These are phyloP conservation scores for Orycteropus afer DNA, from an alignment of 2,113 vertebrate species.

Conservation along the genomic window DNA sequence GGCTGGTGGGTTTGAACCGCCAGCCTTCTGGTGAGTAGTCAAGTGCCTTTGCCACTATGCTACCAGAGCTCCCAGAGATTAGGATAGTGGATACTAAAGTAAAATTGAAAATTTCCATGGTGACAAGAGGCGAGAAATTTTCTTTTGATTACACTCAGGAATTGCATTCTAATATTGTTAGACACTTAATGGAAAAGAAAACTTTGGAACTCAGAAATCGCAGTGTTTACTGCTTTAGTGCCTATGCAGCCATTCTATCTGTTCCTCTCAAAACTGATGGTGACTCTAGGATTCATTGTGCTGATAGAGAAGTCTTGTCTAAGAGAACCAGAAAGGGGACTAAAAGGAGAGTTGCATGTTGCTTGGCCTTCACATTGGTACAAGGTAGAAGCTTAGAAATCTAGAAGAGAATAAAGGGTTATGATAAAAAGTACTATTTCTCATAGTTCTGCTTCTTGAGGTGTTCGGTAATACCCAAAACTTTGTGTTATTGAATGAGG, in stretches of 20 bases:
- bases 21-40: too few species aligned
- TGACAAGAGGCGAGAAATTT: not conserved
- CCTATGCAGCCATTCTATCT: not conserved
- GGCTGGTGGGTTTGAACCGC: too few species aligned
- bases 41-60: too few species aligned
- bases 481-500: not conserved
- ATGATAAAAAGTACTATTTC: not conserved
- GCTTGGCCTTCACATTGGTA: not conserved
- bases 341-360: accelerated
- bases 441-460: not conserved
- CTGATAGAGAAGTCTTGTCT: not conserved
- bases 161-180: not conserved
- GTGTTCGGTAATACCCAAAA: not conserved
- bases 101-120: not conserved
- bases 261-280: accelerated
- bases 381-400: not conserved
- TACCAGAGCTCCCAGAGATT: too few species aligned
- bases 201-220: not conserved
- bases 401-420: not conserved
- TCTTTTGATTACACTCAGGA: not conserved
- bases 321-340: not conserved
- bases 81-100: not conserved
- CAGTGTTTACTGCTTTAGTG: not conserved
- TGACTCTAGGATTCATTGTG: not conserved
- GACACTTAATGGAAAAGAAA: not conserved